A percentile compares a stretch with the other conserved stretches of the same genome.
Evolutionary conservation across 2,113 vertebrate species (phyloP).

Genomic region (Charadrius vociferus): DNA sequence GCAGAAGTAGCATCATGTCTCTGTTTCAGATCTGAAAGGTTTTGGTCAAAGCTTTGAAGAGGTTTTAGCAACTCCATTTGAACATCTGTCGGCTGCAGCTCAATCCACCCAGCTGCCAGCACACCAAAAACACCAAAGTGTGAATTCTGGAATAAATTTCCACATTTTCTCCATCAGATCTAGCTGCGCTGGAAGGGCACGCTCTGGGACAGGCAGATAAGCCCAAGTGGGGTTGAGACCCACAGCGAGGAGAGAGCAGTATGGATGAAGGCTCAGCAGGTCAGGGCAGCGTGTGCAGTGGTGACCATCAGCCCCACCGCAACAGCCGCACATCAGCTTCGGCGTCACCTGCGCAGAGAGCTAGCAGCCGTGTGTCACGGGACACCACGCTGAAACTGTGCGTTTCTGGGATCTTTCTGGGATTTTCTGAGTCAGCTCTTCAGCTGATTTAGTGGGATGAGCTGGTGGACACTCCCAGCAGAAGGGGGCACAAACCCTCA

Average conservation of each 20-base stretch:
- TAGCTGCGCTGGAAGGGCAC: fast-evolving
- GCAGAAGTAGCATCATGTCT: fast-evolving
- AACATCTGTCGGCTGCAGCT: no score
- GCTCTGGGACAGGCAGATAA: no score
- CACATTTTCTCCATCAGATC: fast-evolving
- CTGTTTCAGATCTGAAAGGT: neutral
- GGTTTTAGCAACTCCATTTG: neutral
- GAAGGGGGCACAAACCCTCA: fast-evolving
- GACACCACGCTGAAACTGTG: fast-evolving
- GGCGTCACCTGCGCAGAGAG: fast-evolving
- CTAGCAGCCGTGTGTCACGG: fast-evolving
- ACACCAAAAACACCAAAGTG: no score
- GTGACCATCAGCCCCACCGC: neutral
- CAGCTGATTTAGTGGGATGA: neutral
- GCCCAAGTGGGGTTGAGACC: fast-evolving
- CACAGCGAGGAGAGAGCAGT: no score
- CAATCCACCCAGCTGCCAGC: no score
- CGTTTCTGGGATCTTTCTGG: neutral
- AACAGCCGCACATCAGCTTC: neutral
- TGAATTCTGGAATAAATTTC: no score
- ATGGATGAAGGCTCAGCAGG: no score
- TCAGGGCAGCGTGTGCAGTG: fast-evolving
- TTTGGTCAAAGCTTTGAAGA: neutral
- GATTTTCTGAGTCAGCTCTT: neutral
- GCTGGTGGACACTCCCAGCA: no score